Evolutionary conservation across 2,888 invertebrate genomes (phyloP), one percentile per base, ranked within the genome.

Genomic region (Miltochrista miniata): DNA sequence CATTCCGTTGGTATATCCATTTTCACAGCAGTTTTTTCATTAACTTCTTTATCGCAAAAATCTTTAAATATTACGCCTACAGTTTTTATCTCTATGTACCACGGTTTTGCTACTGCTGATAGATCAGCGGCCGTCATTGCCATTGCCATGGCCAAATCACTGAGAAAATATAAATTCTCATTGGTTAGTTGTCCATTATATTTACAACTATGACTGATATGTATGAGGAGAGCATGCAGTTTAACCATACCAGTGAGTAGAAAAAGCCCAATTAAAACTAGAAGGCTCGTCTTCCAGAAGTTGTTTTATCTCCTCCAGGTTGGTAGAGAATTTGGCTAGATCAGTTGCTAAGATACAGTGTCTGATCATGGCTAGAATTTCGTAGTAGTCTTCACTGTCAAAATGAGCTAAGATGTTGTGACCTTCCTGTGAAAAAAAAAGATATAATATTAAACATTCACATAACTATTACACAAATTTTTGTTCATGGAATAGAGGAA

Each of bases 291-390:
- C 81, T 14, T 88, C 83, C 30, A 91, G 81, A 1, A 96, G 87
- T 61, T 93, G 61, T 35, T 75, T 75, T 33, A 86, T 68, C 43
- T 76, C 93, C 0, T 93, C 92, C 74, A 94, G 93, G 81, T 97
- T 96, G 0, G 95, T 94, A 72, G 97, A 97, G 83, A 97, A 97
- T 1, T 94, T 83, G 0, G 96, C 96, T 63, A 97, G 83, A 75
- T 97, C 97, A 0, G 97, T 97, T 0, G 97, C 97, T 45, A 97
- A 85, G 66, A 97, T 97, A 76, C 96, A 96, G 67, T 96, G 96
- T 65, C 95, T 95, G 46, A 97, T 94, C 52, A 94, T 92, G 34
- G 95, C 93, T 45, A 97, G 79, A 1, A 96, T 95, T 85, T 96
- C 92, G 76, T 96, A 96, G 85, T 96, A 96, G 60, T 96, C 96